Base-by-base conservation (phyloP, 2,113 vertebrate genomes). In the Poicephalus meyeri region DNA sequence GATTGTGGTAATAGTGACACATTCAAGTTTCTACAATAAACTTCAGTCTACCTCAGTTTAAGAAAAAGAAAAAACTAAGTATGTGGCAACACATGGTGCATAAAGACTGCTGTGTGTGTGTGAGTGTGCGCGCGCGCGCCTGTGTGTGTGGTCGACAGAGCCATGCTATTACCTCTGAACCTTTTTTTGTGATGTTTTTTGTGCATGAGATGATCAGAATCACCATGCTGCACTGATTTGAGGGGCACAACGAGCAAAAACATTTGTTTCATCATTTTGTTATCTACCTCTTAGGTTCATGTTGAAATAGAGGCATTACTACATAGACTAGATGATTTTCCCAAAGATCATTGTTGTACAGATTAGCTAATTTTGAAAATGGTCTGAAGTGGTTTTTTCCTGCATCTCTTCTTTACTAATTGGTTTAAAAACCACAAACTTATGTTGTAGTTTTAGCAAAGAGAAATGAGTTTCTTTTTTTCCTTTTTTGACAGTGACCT, bases 281-380 rank as follows among this genome's bases (percentile, higher is more conserved):
- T 98, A 99, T 99, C 99, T 99, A 99, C 99, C 99, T 99, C 99
- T 98, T 98, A 98, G 98, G 98, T 98, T 98, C 95, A 97, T 98
- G 98, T 98, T 98, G 98, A 99, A 99, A 98, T 99, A 98, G 98
- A 99, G 98, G 98, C 98, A 98, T 98, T 99, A 98, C 98, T 99
- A 98, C 98, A 98, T 96, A 96, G 98, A 98, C 97, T 98, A 97
- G 97, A 89, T 98, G 97, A 97, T 98, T 98, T 98, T 98, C 97
- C 97, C 97, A 97, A 98, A 98, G 98, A 98, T 98, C 96, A 98
- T 98, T 97, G 96, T 97, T 97, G 96, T 99, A 98, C 98, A 98
- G 97, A 93, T 97, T 98, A 99, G 98, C 98, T 98, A 98, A 97
- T 98, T 98, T 98, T 97, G 93, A 98, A 98, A 98, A 98, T 98